Percentiles rank a stretch among this genome's conserved stretches.
Evolutionary conservation across 2,797 vertebrate genomes (phyloP).

Genomic region (Sebastes vulpes): DNA sequence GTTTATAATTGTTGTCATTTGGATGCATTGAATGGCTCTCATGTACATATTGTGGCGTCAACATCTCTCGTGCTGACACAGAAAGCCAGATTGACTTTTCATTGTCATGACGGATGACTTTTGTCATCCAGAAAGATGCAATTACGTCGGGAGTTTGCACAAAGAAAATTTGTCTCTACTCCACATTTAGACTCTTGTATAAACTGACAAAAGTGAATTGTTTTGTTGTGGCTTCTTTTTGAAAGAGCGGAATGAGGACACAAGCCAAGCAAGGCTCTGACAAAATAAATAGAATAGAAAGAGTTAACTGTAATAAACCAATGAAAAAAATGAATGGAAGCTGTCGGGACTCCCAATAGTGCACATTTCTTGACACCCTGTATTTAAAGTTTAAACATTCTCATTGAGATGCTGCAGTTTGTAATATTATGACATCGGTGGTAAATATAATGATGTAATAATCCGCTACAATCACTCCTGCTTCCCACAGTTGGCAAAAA

Average conservation of each 20-base stretch:
- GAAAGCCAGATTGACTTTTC: background rate
- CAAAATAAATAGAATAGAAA: background rate
- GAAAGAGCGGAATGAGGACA: background rate
- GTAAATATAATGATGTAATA: background rate
- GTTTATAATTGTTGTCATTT: background rate
- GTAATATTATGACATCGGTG: background rate
- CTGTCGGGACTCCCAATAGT: background rate
- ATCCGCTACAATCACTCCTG: background rate
- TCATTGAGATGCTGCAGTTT: background rate
- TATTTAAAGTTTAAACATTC: background rate
- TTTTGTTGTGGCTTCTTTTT: constrained; percentile 27
- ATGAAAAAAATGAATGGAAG: background rate
- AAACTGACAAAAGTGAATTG: constrained; percentile 17
- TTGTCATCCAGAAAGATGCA: background rate
- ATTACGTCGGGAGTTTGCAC: background rate
- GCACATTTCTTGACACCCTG: background rate
- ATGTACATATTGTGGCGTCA: background rate
- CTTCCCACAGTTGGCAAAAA: background rate
- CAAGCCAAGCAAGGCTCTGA: background rate
- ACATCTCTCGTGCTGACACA: background rate
- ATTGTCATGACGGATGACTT: constrained; percentile 1
- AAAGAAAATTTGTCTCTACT: constrained; percentile 4
- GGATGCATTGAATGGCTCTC: background rate
- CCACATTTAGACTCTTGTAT: constrained; percentile 30
- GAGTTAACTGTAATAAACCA: background rate